These are phyloP conservation scores for Drosophila robusta DNA, from an alignment of 2,888 invertebrate genomes.

Conservation along the genomic window DNA sequence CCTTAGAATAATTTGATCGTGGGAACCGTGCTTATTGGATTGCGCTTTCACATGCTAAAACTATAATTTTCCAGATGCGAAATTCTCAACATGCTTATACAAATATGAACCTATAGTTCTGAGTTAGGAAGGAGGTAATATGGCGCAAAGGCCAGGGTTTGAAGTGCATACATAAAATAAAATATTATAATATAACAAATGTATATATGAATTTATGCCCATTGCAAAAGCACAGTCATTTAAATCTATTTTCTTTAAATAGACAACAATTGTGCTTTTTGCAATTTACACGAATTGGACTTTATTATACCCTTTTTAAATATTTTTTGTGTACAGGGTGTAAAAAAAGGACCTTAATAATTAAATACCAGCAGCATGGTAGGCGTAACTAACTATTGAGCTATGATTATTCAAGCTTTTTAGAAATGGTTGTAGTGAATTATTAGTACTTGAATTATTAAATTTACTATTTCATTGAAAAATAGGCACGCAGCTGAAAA, in stretches of 20 bases:
- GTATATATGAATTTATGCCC: too few relatives aligned
- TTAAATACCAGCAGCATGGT: slow-evolving; percentile 1
- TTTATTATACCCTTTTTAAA: neutral
- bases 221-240: too few relatives aligned
- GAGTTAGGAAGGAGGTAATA: neutral
- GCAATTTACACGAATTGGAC: too few relatives aligned
- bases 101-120: slow-evolving; percentile 1
- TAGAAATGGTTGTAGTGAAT: neutral
- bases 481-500: too few relatives aligned
- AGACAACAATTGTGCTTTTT: too few relatives aligned
- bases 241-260: too few relatives aligned
- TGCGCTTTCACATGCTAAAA: neutral
- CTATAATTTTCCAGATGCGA: slow-evolving; percentile 28
- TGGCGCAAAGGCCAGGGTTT: too few relatives aligned
- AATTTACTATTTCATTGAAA: neutral
- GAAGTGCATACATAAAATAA: too few relatives aligned
- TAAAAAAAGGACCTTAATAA: slow-evolving; percentile 1
- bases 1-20: slow-evolving; percentile 27
- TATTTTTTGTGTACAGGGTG: neutral
- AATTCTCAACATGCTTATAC: slow-evolving; percentile 28
- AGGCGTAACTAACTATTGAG: slow-evolving; percentile 4
- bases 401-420: neutral
- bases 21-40: slow-evolving; percentile 2
- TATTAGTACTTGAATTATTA: neutral
- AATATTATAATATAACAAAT: too few relatives aligned